Evolutionary conservation across 2,113 vertebrate genomes (phyloP).

Genomic region (chimpanzee (Pan troglodytes)): DNA sequence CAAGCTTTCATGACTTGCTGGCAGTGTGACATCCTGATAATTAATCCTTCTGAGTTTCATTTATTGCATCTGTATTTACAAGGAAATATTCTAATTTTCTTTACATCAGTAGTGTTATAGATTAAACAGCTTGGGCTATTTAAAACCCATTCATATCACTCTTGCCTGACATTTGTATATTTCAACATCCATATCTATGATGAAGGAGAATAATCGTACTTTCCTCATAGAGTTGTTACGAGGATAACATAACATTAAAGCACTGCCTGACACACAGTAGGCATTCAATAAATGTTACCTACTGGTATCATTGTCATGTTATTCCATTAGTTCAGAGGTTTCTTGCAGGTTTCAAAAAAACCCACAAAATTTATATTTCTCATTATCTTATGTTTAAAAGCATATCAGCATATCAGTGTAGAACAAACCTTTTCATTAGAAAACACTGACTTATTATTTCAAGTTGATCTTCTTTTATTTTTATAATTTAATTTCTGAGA

Average conservation of each 20-base stretch:
- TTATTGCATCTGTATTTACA: not conserved
- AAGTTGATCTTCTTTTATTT: not conserved
- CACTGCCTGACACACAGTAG: not conserved
- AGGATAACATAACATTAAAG: not conserved
- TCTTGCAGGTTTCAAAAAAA: not conserved
- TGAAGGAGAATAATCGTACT: not conserved
- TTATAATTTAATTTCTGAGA: no score
- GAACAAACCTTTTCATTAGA: not conserved
- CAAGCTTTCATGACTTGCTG: not conserved
- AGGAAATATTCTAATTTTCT: not conserved
- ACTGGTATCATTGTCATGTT: not conserved
- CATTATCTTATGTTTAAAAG: not conserved
- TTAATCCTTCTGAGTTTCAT: not conserved
- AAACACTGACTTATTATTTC: not conserved
- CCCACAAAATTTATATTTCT: not conserved
- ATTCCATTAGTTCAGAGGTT: not conserved
- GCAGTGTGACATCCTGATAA: not conserved
- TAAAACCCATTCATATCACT: not conserved
- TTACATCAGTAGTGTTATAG: not conserved
- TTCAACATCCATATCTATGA: not conserved
- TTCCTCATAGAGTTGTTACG: not conserved
- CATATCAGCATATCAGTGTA: not conserved
- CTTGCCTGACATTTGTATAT: not conserved
- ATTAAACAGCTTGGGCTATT: not conserved
- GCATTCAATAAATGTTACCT: not conserved